Evolutionary conservation across 2,888 invertebrate species (phyloP).

Genomic region (Bellardia bayeri): DNA sequence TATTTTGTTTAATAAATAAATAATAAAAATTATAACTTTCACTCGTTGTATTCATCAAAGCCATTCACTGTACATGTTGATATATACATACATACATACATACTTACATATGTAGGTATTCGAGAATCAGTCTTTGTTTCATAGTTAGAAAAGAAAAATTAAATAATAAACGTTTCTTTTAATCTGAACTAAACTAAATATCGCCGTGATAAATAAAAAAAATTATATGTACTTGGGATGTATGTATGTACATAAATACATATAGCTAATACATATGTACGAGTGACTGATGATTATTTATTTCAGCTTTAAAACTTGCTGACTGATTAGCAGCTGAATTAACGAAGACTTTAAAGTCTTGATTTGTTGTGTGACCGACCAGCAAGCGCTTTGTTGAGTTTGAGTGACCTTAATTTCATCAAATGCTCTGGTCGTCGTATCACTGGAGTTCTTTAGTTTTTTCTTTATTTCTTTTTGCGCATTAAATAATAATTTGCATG

Average conservation of each 20-base stretch:
- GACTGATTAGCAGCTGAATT: slow-evolving; percentile 52
- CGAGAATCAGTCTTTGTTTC: slow-evolving; percentile 30
- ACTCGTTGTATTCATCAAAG: slow-evolving; percentile 7
- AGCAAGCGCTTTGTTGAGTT: not conserved
- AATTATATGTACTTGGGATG: slow-evolving; percentile 15
- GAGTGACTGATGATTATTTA: slow-evolving; percentile 18
- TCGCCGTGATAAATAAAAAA: slow-evolving; percentile 31
- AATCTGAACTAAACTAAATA: slow-evolving; percentile 30
- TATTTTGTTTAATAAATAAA: not conserved
- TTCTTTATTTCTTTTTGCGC: slow-evolving; percentile 43
- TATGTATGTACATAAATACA: no score
- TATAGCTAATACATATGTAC: no score
- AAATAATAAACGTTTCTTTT: slow-evolving; percentile 30
- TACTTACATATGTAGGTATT: not conserved
- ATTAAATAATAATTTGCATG: slow-evolving; percentile 52
- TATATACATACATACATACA: no score
- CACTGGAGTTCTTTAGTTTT: slow-evolving; percentile 41
- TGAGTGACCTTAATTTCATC: slow-evolving; percentile 46
- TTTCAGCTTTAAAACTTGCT: slow-evolving; percentile 2
- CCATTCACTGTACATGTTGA: not conserved
- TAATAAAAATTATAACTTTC: slow-evolving; percentile 37
- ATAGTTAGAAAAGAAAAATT: slow-evolving; percentile 27
- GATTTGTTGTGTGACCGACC: slow-evolving; percentile 28
- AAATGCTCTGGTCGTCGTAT: slow-evolving; percentile 32
- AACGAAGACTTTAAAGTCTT: not conserved